Evolutionary conservation across 1,140 invertebrate genomes (phyloP).

Genomic region (Atopsyche davidsoni): DNA sequence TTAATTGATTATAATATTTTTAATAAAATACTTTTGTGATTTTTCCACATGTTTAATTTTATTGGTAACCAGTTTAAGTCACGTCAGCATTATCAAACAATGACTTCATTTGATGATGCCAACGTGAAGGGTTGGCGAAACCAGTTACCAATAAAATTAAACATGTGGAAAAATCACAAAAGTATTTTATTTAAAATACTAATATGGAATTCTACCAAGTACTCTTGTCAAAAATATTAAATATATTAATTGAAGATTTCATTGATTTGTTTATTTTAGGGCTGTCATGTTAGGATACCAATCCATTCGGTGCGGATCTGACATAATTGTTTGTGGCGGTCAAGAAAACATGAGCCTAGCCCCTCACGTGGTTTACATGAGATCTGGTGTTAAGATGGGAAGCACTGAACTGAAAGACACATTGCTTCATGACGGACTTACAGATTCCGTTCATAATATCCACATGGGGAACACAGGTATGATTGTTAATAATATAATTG

Average conservation of each 20-base stretch:
- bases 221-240: too few species aligned
- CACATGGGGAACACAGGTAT: constrained; percentile 84
- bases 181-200: too few species aligned
- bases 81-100: too few species aligned
- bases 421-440: constrained; percentile 72
- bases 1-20: not conserved
- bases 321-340: constrained; percentile 73
- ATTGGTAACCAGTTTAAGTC: too few species aligned
- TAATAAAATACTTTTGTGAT: too few species aligned
- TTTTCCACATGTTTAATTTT: too few species aligned
- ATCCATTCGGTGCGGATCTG: constrained; percentile 64
- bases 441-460: constrained; percentile 69
- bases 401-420: constrained; percentile 60
- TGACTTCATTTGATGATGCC: too few species aligned
- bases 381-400: constrained; percentile 67
- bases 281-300: constrained; percentile 64
- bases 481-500: not conserved
- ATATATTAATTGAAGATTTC: too few species aligned
- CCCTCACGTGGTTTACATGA: constrained; percentile 63
- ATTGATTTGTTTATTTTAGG: constrained; percentile 41
- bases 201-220: too few species aligned
- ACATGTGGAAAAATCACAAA: too few species aligned
- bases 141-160: too few species aligned
- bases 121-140: too few species aligned
- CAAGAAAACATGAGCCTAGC: constrained; percentile 83